Evolutionary conservation across 1,140 invertebrate species (phyloP), one percentile per base, ranked within the genome.

Genomic region (Caenorhabditis remanei): DNA sequence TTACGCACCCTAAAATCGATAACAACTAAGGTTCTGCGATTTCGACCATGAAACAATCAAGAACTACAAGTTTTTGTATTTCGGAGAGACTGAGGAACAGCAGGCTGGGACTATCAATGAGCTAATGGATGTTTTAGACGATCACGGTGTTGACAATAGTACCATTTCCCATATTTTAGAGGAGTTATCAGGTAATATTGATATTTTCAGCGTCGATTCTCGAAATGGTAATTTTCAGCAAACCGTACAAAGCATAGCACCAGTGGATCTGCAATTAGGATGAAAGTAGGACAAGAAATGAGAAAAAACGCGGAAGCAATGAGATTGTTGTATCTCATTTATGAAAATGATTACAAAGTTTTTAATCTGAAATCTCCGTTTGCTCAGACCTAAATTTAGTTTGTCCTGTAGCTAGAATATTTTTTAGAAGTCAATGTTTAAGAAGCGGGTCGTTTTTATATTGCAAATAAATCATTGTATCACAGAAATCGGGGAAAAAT

Each of bases 161-260:
- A 79, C 71, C 0, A 79, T 79, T 13, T 50, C 71, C 7, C 71
- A 79, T 50, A 79, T 79, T 50, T 50, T 50, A 8, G 21, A 79
- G 6, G 71, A 79, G 21, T 50, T 79, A 24, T 79, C 71, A 50
- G 71, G 71, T 79, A 50, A 19, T 19, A 14, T 16, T n/a, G 24
- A 0, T n/a, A n/a, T 32, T 32, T 63, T 63, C 24, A 9, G 7
- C 6, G 7, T 24, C 32, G 58, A 8, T 63, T 16, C 13, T n/a
- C 4, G 2, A n/a, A 63, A 21, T 32, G 0, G 24, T 50, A 9
- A 21, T 11, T 79, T 79, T n/a, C 71, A 79, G 71, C 71, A 19
- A 79, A 79, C 24, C 71, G 71, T 7, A 79, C 71, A 0, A 79
- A 50, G n/a, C 71, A 79, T 50, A 79, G 71, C n/a, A 79, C 71